A percentile compares a stretch with the other conserved stretches of the same genome.
Evolutionary conservation across 2,797 vertebrate genomes (phyloP).

Genomic region (Lindbergichthys nudifrons): DNA sequence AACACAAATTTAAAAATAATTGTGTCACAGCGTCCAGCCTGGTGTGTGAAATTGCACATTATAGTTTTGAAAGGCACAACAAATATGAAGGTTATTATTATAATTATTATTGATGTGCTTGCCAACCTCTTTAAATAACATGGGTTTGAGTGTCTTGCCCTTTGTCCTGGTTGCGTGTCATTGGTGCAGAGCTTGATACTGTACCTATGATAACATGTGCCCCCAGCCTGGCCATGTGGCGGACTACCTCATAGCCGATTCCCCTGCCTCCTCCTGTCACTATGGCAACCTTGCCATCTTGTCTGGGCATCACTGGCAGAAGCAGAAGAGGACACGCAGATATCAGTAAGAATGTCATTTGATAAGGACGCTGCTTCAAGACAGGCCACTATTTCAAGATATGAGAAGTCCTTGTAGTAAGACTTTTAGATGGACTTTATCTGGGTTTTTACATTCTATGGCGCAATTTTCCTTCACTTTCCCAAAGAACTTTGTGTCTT

Average conservation of each 20-base stretch:
- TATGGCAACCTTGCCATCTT: slow-evolving; percentile 91
- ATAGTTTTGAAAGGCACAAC: background rate
- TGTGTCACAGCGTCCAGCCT: background rate
- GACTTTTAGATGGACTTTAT: slow-evolving; percentile 1
- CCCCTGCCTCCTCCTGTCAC: slow-evolving; percentile 91
- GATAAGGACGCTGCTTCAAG: slow-evolving; percentile 50
- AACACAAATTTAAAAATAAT: slow-evolving; percentile 7
- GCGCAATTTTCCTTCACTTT: background rate
- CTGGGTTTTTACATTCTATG: background rate
- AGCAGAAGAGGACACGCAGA: slow-evolving; percentile 76
- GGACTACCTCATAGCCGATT: slow-evolving; percentile 89
- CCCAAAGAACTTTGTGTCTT: background rate
- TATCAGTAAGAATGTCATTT: slow-evolving; percentile 66
- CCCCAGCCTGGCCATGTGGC: slow-evolving; percentile 88
- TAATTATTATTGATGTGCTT: background rate
- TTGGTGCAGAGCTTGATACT: slow-evolving; percentile 64
- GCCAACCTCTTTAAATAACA: background rate
- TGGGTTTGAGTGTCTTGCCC: background rate
- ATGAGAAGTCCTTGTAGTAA: background rate
- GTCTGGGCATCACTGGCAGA: slow-evolving; percentile 86
- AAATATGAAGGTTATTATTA: background rate
- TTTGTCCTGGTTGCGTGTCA: slow-evolving; percentile 28
- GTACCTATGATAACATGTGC: slow-evolving; percentile 92
- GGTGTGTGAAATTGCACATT: background rate
- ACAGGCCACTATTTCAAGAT: slow-evolving; percentile 25